Conservation (phyloP, 2,797 vertebrate genomes). For the Cetoscarus ocellatus region DNA sequence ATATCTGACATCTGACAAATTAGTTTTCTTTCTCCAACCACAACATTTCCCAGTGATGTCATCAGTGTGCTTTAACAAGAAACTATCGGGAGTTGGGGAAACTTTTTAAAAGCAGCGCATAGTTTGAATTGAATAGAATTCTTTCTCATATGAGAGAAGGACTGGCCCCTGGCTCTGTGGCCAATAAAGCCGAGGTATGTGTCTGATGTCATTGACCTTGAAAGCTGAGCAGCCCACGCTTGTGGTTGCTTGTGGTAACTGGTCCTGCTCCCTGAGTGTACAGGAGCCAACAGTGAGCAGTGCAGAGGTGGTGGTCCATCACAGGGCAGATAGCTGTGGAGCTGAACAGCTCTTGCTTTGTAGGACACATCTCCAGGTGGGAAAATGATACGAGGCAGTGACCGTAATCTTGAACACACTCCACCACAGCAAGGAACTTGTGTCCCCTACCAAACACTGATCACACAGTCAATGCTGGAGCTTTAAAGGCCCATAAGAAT, state of each 20-base stretch:
- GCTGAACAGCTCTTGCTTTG: constrained; percentile 44
- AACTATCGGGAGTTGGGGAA: background rate
- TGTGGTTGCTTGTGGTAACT: constrained; percentile 54
- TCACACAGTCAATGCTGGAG: background rate
- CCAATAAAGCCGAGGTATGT: constrained; percentile 65
- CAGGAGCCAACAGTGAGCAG: constrained; percentile 71
- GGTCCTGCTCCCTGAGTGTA: constrained; percentile 56
- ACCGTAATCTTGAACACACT: constrained; percentile 22
- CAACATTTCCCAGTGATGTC: constrained; percentile 16
- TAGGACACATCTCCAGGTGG: constrained; percentile 27
- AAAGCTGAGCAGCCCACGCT: constrained; percentile 78
- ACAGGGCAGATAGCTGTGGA: constrained; percentile 31
- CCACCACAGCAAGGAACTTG: constrained; percentile 9
- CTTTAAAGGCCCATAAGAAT: background rate
- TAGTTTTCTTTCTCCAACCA: background rate
- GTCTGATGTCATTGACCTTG: constrained; percentile 79
- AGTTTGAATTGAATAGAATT: constrained; percentile 46
- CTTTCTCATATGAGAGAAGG: constrained; percentile 31
- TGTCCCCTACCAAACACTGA: constrained; percentile 23
- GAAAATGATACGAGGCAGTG: constrained; percentile 41
- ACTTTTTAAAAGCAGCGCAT: constrained; percentile 15
- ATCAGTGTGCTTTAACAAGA: constrained; percentile 20
- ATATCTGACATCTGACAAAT: constrained; percentile 20
- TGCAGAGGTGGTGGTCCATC: constrained; percentile 50
- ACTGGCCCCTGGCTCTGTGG: constrained; percentile 53